These are phyloP conservation scores for Embiotoca jacksoni DNA, from an alignment of 2,113 vertebrate species.

Conservation along the genomic window DNA sequence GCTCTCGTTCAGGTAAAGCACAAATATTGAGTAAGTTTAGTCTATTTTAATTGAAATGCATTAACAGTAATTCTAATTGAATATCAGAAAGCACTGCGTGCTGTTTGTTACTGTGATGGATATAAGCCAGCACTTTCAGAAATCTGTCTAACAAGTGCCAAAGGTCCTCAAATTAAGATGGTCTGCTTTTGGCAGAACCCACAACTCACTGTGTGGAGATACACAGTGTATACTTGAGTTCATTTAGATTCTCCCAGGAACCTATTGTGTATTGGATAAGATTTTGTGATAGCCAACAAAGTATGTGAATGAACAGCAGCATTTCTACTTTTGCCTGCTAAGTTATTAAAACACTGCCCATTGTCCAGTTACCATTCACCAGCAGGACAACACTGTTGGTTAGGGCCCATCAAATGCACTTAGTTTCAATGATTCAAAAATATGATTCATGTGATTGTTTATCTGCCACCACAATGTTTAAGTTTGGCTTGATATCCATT, in stretches of 20 bases:
- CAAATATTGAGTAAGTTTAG: constrained; percentile 8
- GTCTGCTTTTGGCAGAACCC: constrained; percentile 18
- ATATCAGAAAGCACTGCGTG: constrained; percentile 14
- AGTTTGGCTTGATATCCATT: too few relatives aligned
- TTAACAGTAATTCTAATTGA: constrained; percentile 36
- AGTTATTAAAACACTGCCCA: too few relatives aligned
- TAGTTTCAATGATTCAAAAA: too few relatives aligned
- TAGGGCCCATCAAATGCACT: too few relatives aligned
- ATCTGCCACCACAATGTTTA: too few relatives aligned
- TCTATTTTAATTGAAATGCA: background rate
- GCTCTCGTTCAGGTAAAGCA: constrained; percentile 24
- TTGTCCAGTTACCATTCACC: too few relatives aligned
- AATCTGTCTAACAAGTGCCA: constrained; percentile 26
- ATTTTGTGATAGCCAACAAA: background rate
- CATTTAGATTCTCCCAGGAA: background rate
- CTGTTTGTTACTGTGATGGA: constrained; percentile 19
- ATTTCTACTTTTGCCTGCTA: background rate
- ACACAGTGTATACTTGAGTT: background rate
- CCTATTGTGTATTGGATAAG: background rate
- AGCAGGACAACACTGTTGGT: too few relatives aligned
- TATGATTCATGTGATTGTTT: too few relatives aligned
- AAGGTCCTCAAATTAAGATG: constrained; percentile 30
- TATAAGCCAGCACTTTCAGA: constrained; percentile 40
- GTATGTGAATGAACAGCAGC: background rate
- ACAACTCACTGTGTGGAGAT: background rate